phyloP scores from a whole-genome alignment of 1,140 invertebrate genomes.

The Sitophilus oryzae region DNA sequence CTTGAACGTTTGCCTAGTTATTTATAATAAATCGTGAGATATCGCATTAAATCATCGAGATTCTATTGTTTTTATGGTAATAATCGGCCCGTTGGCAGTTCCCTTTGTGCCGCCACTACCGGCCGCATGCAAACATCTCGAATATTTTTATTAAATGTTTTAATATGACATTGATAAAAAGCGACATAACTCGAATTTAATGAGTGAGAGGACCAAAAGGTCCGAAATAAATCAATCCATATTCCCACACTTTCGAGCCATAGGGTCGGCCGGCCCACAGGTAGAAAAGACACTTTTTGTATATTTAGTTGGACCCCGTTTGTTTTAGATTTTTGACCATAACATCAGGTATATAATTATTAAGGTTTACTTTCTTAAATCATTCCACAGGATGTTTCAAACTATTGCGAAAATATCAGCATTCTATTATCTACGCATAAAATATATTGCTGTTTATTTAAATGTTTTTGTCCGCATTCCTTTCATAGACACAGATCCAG shows the following conservation, averaged over 20 bases:
- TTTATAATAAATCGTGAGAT: background rate
- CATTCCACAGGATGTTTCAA: too few relatives aligned
- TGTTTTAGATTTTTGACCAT: background rate
- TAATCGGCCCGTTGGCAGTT: conserved; percentile 17
- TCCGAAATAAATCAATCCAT: conserved; percentile 29
- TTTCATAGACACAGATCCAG: too few relatives aligned
- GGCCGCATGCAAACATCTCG: conserved; percentile 25
- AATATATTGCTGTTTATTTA: too few relatives aligned
- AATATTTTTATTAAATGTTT: conserved; percentile 35
- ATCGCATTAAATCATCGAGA: conserved; percentile 27
- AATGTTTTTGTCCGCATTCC: too few relatives aligned
- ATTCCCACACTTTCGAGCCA: conserved; percentile 29
- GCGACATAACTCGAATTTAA: conserved; percentile 31
- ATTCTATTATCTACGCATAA: too few relatives aligned
- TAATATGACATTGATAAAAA: conserved; percentile 36
- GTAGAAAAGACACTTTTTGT: conserved; percentile 6
- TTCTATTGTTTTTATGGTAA: conserved; percentile 39
- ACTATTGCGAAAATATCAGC: too few relatives aligned
- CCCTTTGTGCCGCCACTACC: conserved; percentile 27
- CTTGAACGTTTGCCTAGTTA: too few relatives aligned
- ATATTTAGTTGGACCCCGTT: background rate
- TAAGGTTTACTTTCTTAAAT: too few relatives aligned
- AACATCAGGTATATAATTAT: too few relatives aligned
- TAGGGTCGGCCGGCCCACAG: conserved; percentile 1
- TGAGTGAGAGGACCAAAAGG: conserved; percentile 27